Evolutionary conservation across 1,140 invertebrate genomes (phyloP).

Genomic region (Euborellia annulipes): DNA sequence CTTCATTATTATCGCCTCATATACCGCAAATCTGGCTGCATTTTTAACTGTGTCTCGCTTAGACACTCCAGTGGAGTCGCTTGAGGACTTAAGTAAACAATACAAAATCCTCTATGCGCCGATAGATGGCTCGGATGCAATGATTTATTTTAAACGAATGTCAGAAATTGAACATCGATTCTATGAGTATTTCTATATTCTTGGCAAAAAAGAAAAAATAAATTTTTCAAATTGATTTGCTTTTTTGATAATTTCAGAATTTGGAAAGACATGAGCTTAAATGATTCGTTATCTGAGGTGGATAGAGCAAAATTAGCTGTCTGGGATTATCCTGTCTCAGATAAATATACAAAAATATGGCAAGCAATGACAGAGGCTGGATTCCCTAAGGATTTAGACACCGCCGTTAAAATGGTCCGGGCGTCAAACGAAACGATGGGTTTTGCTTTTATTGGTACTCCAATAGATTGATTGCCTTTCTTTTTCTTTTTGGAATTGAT

Average conservation of each 20-base stretch:
- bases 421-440: constrained; percentile 59
- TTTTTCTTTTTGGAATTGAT: not conserved
- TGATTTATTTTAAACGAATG: constrained; percentile 92
- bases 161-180: constrained; percentile 86
- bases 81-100: constrained; percentile 86
- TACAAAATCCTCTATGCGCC: constrained; percentile 93
- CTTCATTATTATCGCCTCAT: constrained; percentile 96
- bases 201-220: not conserved
- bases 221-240: too few species aligned
- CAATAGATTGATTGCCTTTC: not conserved
- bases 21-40: constrained; percentile 92
- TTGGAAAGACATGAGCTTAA: constrained; percentile 95
- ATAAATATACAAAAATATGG: constrained; percentile 98
- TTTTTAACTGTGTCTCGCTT: constrained; percentile 84
- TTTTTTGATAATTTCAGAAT: constrained; percentile 43
- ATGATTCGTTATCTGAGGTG: constrained; percentile 75
- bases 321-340: constrained; percentile 97
- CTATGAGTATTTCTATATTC: constrained; percentile 87
- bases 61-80: constrained; percentile 79
- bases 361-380: constrained; percentile 85
- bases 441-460: constrained; percentile 78
- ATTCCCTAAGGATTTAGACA: constrained; percentile 57
- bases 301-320: constrained; percentile 87
- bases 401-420: constrained; percentile 63
- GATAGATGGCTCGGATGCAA: constrained; percentile 62